Evolutionary conservation across 2,797 vertebrate species (phyloP), one percentile per base, ranked within the genome.

Genomic region (Anas flavirostris): DNA sequence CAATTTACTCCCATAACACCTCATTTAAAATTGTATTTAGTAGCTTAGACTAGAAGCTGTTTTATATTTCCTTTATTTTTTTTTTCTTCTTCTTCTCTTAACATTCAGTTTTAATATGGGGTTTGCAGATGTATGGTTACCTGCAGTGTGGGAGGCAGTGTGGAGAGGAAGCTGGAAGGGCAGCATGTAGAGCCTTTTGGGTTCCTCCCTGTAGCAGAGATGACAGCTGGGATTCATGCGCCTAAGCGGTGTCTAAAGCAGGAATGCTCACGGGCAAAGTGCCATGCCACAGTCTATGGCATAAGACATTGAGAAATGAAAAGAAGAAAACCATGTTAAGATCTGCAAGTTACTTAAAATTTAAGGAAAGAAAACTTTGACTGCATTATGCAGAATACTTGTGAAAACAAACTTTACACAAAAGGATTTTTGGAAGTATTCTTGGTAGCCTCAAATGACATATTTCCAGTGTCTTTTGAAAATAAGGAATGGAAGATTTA

Each of bases 341-440:
- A 60, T 86, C 90, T 82, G 37, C 44, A 73, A 85, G 75, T 59
- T 81, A 72, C 93, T 96, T 88, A 82, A 94, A 94, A 93, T 43
- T 90, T 96, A 76, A 35, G 67, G 67, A 69, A 90, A 93, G 56
- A 70, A 88, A 96, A 96, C 64, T 88, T 69, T 80, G 73, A 44
- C 66, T 90, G 79, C 80, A 91, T 76, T 95, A 80, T 77, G 85
- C 62, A 93, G 95, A 96, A 90, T 76, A 86, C 80, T 92, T 88
- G 59, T 16, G 74, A 94, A 95, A 93, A 86, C 70, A 92, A 86
- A 72, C 2, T 41, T 78, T 82, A 77, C 83, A 95, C 75, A 93
- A 93, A 93, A 84, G 81, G 68, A 86, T 77, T 92, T 94, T 86
- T 66, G 53, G 50, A 88, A 93, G 72, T 46, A 35, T 62, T 89